Percentiles rank a stretch among this genome's conserved stretches.
These are phyloP conservation scores for Bugulina stolonifera DNA, from an alignment of 2,888 invertebrate genomes.

Conservation along the genomic window DNA sequence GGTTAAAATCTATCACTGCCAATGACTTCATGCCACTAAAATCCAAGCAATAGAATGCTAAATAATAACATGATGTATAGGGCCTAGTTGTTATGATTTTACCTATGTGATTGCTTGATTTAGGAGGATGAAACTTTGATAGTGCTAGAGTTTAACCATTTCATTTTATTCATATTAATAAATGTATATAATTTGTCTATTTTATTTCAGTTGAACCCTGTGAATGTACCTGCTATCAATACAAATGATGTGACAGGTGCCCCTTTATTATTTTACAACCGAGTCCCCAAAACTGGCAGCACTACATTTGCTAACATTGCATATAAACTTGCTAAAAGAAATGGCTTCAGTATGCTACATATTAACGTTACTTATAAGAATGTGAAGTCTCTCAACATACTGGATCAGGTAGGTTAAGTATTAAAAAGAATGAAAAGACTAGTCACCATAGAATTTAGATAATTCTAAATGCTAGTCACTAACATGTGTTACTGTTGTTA, in stretches of 20 bases:
- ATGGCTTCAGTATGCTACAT: constrained; percentile 77
- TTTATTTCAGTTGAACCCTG: not conserved
- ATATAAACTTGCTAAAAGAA: constrained; percentile 73
- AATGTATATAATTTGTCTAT: not conserved
- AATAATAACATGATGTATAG: too few species aligned
- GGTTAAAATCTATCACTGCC: too few species aligned
- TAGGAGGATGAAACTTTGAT: too few species aligned
- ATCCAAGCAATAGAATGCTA: too few species aligned
- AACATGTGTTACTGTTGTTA: too few species aligned
- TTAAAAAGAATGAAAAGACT: too few species aligned
- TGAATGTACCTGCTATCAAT: not conserved
- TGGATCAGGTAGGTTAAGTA: constrained; percentile 76
- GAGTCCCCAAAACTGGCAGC: constrained; percentile 94
- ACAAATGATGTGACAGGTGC: not conserved
- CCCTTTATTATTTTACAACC: constrained; percentile 77
- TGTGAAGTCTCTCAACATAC: constrained; percentile 84
- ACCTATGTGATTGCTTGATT: too few species aligned
- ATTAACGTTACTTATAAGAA: constrained; percentile 86
- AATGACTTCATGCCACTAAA: too few species aligned
- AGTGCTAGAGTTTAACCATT: too few species aligned
- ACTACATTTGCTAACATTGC: constrained; percentile 90
- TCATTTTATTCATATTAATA: not conserved
- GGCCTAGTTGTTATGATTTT: too few species aligned
- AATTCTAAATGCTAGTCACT: too few species aligned
- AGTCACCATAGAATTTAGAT: too few species aligned